These are phyloP conservation scores for Oreochromis niloticus DNA, from an alignment of 2,113 vertebrate genomes.

Conservation along the genomic window DNA sequence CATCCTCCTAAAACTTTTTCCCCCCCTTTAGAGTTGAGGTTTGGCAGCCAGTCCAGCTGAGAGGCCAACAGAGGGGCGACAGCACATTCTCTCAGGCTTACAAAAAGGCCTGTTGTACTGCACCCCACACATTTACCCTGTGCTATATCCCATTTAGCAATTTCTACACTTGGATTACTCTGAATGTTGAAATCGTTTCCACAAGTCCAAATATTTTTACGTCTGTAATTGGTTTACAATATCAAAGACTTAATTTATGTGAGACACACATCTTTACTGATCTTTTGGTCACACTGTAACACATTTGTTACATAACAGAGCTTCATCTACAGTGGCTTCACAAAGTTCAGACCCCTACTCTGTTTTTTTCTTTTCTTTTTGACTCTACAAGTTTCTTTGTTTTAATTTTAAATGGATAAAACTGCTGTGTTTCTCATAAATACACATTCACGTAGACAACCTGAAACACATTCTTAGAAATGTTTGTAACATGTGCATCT, in stretches of 20 bases:
- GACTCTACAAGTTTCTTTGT: background rate
- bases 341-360: background rate
- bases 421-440: background rate
- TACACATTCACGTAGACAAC: background rate
- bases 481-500: background rate
- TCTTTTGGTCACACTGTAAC: background rate
- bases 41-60: conserved; percentile 7
- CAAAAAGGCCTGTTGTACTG: conserved; percentile 4
- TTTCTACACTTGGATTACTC: background rate
- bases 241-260: background rate
- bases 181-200: background rate
- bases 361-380: background rate
- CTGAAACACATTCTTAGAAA: background rate
- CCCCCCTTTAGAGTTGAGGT: background rate
- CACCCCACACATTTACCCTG: background rate
- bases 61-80: conserved; percentile 9
- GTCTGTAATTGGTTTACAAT: background rate
- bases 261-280: background rate
- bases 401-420: background rate
- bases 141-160: background rate
- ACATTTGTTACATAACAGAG: background rate
- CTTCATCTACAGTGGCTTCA: background rate
- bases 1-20: background rate
- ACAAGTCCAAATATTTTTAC: background rate
- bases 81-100: background rate